Evolutionary conservation across 2,888 invertebrate genomes (phyloP), one percentile per base, ranked within the genome.

Genomic region (Lasioglossum figueresi): DNA sequence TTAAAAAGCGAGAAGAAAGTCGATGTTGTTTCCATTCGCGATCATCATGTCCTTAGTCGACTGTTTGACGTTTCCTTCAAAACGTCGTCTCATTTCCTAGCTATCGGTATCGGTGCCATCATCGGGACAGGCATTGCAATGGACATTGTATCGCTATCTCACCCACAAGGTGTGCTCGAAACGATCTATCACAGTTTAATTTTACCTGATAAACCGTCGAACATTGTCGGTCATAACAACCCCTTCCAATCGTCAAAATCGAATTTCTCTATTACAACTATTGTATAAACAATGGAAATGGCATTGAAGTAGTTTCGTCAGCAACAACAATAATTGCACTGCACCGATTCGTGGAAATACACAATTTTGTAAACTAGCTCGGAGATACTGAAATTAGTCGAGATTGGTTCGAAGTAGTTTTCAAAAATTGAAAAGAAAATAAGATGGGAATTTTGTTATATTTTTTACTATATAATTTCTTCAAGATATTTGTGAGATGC

Each of bases 1-100:
- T 71, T 40, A 81, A 74, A 81, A 86, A 59, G n/a, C 48, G 14
- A 63, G 79, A 79, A 79, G 68, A 87, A 80, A 81, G 78, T 74
- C 70, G 59, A n/a, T 56, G 52, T 27, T 68, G 68, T 83, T 78
- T 86, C 87, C 63, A 83, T 74, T 80, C 70, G 74, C 70, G 88
- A 89, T 86, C 88, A 66, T 56, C 45, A 82, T 79, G 84, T 81
- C 82, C 80, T 82, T 88, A 84, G 85, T 72, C 86, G 76, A 80
- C 77, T 79, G 88, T 90, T 82, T 86, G 82, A 88, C 86, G 82
- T 89, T 90, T 89, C 88, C 90, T 90, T 90, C 85, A 84, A 84
- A 83, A 88, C 77, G 90, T 89, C 90, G 84, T 90, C 88, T 86
- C 90, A 89, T 89, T 90, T 89, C 89, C 90, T 81, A 83, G 86